Conservation (phyloP, 2,888 invertebrate genomes). For the Ethmia dodecea region DNA sequence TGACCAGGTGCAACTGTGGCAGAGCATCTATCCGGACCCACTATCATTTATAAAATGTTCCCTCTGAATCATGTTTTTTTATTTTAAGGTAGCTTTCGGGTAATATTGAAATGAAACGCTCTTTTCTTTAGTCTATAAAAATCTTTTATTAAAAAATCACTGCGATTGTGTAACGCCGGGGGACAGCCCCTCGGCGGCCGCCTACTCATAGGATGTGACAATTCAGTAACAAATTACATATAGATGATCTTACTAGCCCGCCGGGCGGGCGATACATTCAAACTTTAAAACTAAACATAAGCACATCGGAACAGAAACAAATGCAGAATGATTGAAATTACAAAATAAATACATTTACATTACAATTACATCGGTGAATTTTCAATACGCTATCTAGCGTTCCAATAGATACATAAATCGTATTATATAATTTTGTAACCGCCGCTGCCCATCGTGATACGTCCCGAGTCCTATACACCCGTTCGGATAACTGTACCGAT, state of each 20-base stretch:
- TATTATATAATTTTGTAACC: conserved; percentile 9
- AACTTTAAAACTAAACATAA: conserved; percentile 59
- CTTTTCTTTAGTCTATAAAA: conserved; percentile 76
- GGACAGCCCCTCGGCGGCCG: conserved; percentile 26
- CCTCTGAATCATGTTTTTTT: no score
- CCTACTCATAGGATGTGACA: conserved; percentile 45
- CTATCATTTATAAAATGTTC: no score
- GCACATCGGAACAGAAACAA: conserved; percentile 54
- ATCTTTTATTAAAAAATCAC: conserved; percentile 72
- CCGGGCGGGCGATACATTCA: conserved; percentile 40
- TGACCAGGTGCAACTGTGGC: no score
- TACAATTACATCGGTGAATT: conserved; percentile 35
- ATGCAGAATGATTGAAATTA: conserved; percentile 53
- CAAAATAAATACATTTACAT: conserved; percentile 65
- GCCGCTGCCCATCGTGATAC: conserved; percentile 15
- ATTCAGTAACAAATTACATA: conserved; percentile 56
- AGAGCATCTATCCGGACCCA: no score
- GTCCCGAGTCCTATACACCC: conserved; percentile 32
- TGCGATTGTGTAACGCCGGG: conserved; percentile 55
- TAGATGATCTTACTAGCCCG: conserved; percentile 44
- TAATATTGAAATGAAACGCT: not conserved
- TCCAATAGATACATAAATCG: conserved; percentile 11
- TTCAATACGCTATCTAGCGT: conserved; percentile 14
- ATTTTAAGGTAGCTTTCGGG: not conserved
- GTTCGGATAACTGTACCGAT: conserved; percentile 34